Evolutionary conservation across 2,888 invertebrate species (phyloP).

Genomic region (Aspidiotus destructor): DNA sequence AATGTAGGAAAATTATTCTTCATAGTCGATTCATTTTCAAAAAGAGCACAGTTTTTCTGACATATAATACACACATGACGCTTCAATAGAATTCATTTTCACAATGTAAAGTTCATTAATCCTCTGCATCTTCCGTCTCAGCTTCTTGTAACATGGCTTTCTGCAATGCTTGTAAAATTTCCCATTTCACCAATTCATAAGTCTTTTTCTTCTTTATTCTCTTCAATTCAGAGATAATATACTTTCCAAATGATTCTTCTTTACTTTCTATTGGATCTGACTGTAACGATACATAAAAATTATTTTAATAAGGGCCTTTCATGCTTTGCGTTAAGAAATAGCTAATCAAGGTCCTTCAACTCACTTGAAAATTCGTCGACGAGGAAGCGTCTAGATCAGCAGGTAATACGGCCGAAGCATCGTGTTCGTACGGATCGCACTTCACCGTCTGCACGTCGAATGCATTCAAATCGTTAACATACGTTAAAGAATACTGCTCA

Average conservation of each 20-base stretch:
- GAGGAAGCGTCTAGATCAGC: slow-evolving; percentile 10
- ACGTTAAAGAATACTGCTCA: background rate
- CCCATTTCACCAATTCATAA: slow-evolving; percentile 25
- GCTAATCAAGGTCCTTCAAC: background rate
- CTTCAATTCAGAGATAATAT: slow-evolving; percentile 22
- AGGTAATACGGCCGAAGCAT: background rate
- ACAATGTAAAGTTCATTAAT: background rate
- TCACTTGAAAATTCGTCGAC: slow-evolving; percentile 13
- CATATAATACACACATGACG: no score
- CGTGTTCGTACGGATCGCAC: background rate
- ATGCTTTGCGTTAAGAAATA: background rate
- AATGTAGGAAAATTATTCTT: no score
- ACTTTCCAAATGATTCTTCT: slow-evolving; percentile 24
- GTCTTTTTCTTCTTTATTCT: slow-evolving; percentile 26
- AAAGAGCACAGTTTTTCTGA: no score
- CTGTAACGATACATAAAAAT: background rate
- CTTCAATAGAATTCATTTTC: no score
- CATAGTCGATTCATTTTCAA: no score
- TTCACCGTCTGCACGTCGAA: background rate
- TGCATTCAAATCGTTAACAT: background rate
- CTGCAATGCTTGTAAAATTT: slow-evolving; percentile 22
- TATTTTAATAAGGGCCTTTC: background rate
- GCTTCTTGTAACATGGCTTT: slow-evolving; percentile 23
- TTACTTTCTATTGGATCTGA: slow-evolving; percentile 3
- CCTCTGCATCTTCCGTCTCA: slow-evolving; percentile 12